phyloP scores from a whole-genome alignment of 2,113 vertebrate species.

The Dissostichus mawsoni region DNA sequence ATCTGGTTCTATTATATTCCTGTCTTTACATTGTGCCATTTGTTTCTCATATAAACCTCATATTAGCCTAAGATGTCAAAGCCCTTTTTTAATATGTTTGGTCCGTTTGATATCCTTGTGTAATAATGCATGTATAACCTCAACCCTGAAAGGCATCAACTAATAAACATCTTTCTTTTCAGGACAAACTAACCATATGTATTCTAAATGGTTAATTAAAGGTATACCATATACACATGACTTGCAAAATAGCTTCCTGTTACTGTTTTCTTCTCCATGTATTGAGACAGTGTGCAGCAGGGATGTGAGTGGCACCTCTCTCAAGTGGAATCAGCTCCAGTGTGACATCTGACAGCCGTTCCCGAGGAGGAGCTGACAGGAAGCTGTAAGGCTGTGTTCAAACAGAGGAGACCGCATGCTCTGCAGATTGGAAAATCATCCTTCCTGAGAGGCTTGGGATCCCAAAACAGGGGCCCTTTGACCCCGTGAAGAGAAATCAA shows the following conservation, averaged over 20 bases:
- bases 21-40: background rate
- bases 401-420: conserved; percentile 53
- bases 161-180: too few relatives aligned
- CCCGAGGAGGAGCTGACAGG: conserved; percentile 24
- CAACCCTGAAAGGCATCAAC: too few relatives aligned
- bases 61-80: background rate
- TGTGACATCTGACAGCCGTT: conserved; percentile 64
- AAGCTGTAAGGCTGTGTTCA: conserved; percentile 54
- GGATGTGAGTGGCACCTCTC: conserved; percentile 22
- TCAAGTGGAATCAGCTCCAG: conserved; percentile 39
- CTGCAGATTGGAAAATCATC: conserved; percentile 59
- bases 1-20: background rate
- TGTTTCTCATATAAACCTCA: too few relatives aligned
- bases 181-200: too few relatives aligned
- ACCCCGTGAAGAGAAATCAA: conserved; percentile 21
- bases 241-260: background rate
- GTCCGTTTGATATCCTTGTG: too few relatives aligned
- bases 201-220: background rate
- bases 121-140: too few relatives aligned
- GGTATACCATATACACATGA: background rate
- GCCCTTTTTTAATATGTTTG: too few relatives aligned
- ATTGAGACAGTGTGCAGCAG: background rate
- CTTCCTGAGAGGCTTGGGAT: conserved; percentile 56
- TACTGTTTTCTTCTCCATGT: too few relatives aligned
- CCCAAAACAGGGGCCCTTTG: conserved; percentile 11